Percentiles rank a stretch among this genome's conserved stretches.
Evolutionary conservation across 2,888 invertebrate species (phyloP).

Genomic region (Heliconius ismenius): DNA sequence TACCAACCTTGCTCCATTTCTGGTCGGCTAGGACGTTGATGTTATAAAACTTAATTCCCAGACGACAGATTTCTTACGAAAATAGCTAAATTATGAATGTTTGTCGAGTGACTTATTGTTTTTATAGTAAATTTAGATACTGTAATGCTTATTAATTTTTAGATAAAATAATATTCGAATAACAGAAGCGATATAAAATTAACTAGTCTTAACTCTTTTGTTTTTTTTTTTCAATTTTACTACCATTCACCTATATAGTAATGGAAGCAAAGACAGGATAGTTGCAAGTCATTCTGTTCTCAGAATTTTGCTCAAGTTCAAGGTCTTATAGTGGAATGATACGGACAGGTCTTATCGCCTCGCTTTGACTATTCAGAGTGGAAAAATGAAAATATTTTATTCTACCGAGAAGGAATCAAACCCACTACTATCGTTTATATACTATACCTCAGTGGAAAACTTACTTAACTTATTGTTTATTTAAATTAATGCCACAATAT

Average conservation of each 20-base stretch:
- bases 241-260: background rate
- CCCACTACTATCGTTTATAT: background rate
- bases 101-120: background rate
- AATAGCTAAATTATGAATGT: background rate
- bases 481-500: too few species aligned
- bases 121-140: background rate
- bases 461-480: too few species aligned
- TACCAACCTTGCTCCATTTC: conserved; percentile 15
- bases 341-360: background rate
- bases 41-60: conserved; percentile 12
- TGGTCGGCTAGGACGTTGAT: background rate
- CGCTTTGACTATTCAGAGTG: background rate
- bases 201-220: too few species aligned
- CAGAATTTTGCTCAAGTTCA: background rate
- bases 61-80: background rate
- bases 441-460: background rate
- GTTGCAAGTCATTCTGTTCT: background rate
- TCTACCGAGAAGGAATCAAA: background rate
- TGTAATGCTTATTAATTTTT: background rate
- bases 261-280: background rate
- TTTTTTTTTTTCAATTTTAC: background rate
- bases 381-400: background rate
- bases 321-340: background rate
- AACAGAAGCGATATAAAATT: too few species aligned
- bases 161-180: background rate